Base-by-base conservation (phyloP, 2,888 invertebrate species). In the Stenolophus ochropezus region DNA sequence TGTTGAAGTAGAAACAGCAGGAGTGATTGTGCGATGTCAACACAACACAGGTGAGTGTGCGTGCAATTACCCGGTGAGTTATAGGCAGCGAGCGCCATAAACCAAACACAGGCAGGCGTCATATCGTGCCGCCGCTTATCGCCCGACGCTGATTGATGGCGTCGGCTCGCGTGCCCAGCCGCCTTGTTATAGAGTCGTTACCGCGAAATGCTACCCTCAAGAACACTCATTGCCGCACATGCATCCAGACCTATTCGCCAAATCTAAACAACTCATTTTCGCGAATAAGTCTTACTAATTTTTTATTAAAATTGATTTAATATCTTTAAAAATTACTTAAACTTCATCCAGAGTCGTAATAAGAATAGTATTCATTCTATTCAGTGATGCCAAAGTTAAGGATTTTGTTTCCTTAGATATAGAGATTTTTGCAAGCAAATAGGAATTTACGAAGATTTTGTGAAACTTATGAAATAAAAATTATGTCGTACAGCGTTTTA, bases 41-140 rank as follows among this genome's bases (percentile, higher is more conserved):
- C 18, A 18, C 58, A 23, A 23, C 18, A 58, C 58, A 16, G 58
- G 14, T 58, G 18, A 42, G 33, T 42, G 71, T 71, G 80, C 80
- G 71, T 80, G 80, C 80, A 71, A 71, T 80, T 80, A 80, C 80
- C 53, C 18, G 11, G 71, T 80, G 80, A 80, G 71, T 80, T 80
- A 80, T 80, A 71, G 51, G 25, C 25, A 53, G 53, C 53, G 71
- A 20, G 51, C 49, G 87, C 86, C 88, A 86, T 89, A 89, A 89
- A 89, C 87, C 87, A 88, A 87, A 87, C 87, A 87, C 71, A 86
- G 88, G 88, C 88, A 89, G 88, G 88, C 88, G 89, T 87, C 88
- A 88, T 87, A 87, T 87, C 88, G 88, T 87, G 88, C 88, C 88
- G 88, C 88, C 89, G 88, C 75, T 87, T 88, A 89, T 88, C 88